Evolutionary conservation across 2,888 invertebrate species (phyloP), one percentile per base, ranked within the genome.

Genomic region (Macrosiphum euphorbiae): DNA sequence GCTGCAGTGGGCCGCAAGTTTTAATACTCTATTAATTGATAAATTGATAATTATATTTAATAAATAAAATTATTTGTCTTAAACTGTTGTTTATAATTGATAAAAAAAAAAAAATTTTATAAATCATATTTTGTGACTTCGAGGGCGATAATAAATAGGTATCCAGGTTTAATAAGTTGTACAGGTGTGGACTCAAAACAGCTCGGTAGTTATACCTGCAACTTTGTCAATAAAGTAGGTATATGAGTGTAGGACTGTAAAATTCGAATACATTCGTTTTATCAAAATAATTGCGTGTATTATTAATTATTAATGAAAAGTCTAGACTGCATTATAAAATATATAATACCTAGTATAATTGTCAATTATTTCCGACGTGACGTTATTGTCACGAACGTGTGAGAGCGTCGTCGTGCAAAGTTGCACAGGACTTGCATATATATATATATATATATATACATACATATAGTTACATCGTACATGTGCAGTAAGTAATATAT

Each of bases 291-390:
- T 67, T n/a, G 13, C n/a, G 13, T 26, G 7, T 28, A 11, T 67
- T 13, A 61, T 61, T 58, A 58, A 67, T 67, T n/a, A 67, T 67
- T 16, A n/a, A 13, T 13, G 13, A 67, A 67, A 67, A 67, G 13
- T 67, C 5, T 67, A n/a, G 16, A n/a, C 67, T 67, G 16, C n/a
- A 67, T 67, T 67, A 67, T 67, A n/a, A 67, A 67, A 67, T 67
- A n/a, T 67, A 67, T n/a, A n/a, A 67, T n/a, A 67, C 67, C n/a
- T 67, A n/a, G 67, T 67, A 67, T n/a, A n/a, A n/a, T 67, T 67
- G n/a, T 67, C 13, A 67, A 67, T 67, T 67, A 67, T 67, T 67
- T 67, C n/a, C 67, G 58, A 61, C 58, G 26, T 28, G n/a, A n/a
- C n/a, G n/a, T n/a, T n/a, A n/a, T n/a, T 28, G 58, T 61, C 58